phyloP scores from a whole-genome alignment of 1,140 invertebrate species.

The Drosophila tani region DNA sequence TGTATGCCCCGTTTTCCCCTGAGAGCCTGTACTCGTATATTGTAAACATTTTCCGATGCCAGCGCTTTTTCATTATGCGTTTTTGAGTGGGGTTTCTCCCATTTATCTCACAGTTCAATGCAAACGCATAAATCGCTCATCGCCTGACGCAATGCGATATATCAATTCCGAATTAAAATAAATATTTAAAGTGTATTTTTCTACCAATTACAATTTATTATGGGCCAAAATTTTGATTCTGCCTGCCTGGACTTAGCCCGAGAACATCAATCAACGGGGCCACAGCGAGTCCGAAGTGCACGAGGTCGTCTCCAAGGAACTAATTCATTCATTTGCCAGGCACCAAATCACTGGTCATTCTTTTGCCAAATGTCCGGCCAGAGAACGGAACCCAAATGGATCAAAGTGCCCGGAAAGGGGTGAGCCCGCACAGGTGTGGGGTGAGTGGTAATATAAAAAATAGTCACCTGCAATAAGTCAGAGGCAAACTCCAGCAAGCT shows the following conservation, averaged over 20 bases:
- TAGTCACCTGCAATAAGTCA: slow-evolving; percentile 76
- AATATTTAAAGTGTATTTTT: slow-evolving; percentile 73
- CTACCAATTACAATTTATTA: slow-evolving; percentile 68
- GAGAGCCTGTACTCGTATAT: background rate
- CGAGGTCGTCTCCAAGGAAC: slow-evolving; percentile 66
- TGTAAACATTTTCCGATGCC: slow-evolving; percentile 59
- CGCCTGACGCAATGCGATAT: slow-evolving; percentile 60
- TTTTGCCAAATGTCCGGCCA: slow-evolving; percentile 70
- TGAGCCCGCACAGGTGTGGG: background rate
- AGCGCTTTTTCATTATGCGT: slow-evolving; percentile 48
- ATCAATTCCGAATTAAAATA: slow-evolving; percentile 82
- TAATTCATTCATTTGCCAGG: slow-evolving; percentile 76
- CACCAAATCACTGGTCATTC: slow-evolving; percentile 72
- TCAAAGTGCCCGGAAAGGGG: slow-evolving; percentile 38
- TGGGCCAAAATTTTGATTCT: slow-evolving; percentile 41
- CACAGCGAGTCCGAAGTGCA: background rate
- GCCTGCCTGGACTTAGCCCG: slow-evolving; percentile 4
- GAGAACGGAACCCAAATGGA: slow-evolving; percentile 43
- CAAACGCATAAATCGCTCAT: slow-evolving; percentile 84
- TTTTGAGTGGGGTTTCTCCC: slow-evolving; percentile 61
- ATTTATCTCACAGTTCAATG: slow-evolving; percentile 84
- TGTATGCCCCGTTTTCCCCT: slow-evolving; percentile 35
- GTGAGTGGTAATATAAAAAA: slow-evolving; percentile 28
- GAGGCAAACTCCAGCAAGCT: slow-evolving; percentile 51
- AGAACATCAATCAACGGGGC: slow-evolving; percentile 30